Percentiles rank a stretch among this genome's conserved stretches.
These are phyloP conservation scores for Epistrophe grossulariae DNA, from an alignment of 2,888 invertebrate species.

Conservation along the genomic window DNA sequence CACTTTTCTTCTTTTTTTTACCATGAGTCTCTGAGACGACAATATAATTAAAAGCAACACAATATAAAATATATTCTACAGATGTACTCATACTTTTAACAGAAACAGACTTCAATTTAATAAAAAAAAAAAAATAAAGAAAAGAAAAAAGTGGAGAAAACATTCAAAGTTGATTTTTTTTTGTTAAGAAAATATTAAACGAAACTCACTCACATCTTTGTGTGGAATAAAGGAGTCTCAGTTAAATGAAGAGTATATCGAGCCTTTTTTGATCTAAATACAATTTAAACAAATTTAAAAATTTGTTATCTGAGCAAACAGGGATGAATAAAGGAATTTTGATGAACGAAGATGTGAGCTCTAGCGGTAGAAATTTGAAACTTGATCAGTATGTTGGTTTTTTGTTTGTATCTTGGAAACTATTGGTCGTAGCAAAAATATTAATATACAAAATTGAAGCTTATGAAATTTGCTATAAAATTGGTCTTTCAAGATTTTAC, in stretches of 20 bases:
- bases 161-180: background rate
- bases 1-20: background rate
- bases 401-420: background rate
- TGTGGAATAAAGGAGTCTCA: background rate
- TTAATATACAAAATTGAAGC: background rate
- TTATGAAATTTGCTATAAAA: background rate
- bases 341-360: background rate
- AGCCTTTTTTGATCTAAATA: background rate
- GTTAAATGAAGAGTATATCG: background rate
- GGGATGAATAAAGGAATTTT: background rate
- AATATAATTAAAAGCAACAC: constrained; percentile 5
- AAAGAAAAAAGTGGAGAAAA: background rate
- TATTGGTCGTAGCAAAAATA: background rate
- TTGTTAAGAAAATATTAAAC: background rate
- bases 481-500: background rate
- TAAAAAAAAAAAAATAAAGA: background rate
- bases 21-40: constrained; percentile 18
- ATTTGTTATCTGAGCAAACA: background rate
- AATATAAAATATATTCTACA: background rate
- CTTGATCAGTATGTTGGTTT: background rate
- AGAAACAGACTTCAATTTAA: background rate
- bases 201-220: background rate
- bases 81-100: background rate
- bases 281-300: background rate
- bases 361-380: background rate